Evolutionary conservation across 2,888 invertebrate genomes (phyloP), one percentile per base, ranked within the genome.

Genomic region (Zeuzera pyrina): DNA sequence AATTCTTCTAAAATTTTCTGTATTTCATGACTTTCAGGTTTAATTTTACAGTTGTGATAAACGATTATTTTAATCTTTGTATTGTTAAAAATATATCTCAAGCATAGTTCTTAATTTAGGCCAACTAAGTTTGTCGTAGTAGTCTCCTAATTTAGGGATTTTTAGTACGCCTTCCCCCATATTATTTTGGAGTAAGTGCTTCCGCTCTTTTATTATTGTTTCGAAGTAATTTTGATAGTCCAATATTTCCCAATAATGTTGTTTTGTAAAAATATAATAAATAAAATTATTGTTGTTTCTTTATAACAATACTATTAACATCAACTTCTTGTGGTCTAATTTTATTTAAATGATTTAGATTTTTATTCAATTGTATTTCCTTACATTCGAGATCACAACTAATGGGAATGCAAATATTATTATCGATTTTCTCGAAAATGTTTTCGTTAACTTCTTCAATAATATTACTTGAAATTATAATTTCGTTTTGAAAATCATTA

Each of bases 401-500:
- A 19, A 19, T 19, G 5, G 19, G 19, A 6, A 19, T 19, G 8
- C 19, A 19, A 19, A 19, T 19, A 8, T 19, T 19, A 19, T 8
- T 8, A 19, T 19, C 8, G 5, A 19, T 6, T 5, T 5, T 6
- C 5, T 19, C 19, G 5, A 8, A 6, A 5, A 19, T 6, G 19
- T 19, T 19, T 6, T 19, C 19, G 19, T 19, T 19, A 6, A 19
- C 8, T 19, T 19, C 19, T 19, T 19, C 19, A 6, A 19, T 19
- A 19, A 6, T 19, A 19, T 19, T 19, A 19, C 8, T 19, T 19
- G n/a, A n/a, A n/a, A n/a, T n/a, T 5, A 12, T 25, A 25, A 25
- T n/a, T n/a, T 25, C 6, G 6, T 3, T 11, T 6, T 0, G 41
- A 40, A 37, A 47, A 40, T 24, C 22, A 26, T 4, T 34, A 12